These are phyloP conservation scores for Stenopsyche tienmushanensis DNA, from an alignment of 1,140 invertebrate species.

Conservation along the genomic window DNA sequence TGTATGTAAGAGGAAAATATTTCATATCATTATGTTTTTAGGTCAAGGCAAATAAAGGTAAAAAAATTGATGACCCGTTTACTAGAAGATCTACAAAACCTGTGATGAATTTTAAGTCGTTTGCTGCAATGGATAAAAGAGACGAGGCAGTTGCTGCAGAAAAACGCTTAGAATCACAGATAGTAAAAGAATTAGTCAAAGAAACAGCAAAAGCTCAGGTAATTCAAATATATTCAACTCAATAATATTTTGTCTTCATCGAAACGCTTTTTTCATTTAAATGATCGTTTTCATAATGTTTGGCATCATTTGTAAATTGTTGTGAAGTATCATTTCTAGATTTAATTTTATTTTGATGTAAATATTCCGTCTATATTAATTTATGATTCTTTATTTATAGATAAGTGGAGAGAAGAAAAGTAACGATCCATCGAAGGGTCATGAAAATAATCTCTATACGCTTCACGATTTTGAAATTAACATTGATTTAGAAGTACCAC, in stretches of 20 bases:
- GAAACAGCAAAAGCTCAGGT: slow-evolving; percentile 32
- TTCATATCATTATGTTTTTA: slow-evolving; percentile 44
- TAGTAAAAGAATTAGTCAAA: slow-evolving; percentile 31
- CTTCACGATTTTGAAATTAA: slow-evolving; percentile 97
- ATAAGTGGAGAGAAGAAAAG: slow-evolving; percentile 44
- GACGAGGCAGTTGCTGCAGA: slow-evolving; percentile 33
- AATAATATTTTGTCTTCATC: no score
- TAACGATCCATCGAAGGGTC: slow-evolving; percentile 43
- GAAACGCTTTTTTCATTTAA: no score
- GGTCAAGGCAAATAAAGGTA: slow-evolving; percentile 75
- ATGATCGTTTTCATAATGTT: no score
- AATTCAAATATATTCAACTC: background rate
- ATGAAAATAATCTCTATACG: slow-evolving; percentile 83
- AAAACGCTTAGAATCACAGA: slow-evolving; percentile 1
- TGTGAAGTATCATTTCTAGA: no score
- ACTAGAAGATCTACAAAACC: slow-evolving; percentile 90
- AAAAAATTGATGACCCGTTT: slow-evolving; percentile 89
- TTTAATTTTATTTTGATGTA: no score
- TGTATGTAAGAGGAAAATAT: no score
- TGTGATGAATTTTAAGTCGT: slow-evolving; percentile 74
- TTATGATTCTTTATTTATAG: slow-evolving; percentile 11
- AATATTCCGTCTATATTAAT: no score
- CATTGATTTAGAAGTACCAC: slow-evolving; percentile 86
- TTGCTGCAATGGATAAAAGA: slow-evolving; percentile 50
- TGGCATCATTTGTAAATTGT: no score